Evolutionary conservation across 2,113 vertebrate genomes (phyloP).

Genomic region (Tricholaema leucomelas): DNA sequence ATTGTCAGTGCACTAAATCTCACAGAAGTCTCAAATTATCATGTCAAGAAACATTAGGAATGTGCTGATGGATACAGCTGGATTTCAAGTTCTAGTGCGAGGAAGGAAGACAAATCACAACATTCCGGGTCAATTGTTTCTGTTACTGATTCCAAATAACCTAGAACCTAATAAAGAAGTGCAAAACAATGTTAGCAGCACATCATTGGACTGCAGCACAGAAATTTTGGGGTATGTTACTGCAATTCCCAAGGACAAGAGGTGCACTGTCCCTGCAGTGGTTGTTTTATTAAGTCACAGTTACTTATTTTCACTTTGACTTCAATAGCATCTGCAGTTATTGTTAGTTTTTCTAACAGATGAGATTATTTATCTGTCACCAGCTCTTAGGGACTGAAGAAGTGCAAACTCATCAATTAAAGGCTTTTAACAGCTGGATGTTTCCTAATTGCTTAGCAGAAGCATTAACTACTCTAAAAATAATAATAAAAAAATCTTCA

Average conservation of each 20-base stretch:
- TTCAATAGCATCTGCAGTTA: background rate
- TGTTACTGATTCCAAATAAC: background rate
- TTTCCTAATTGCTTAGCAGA: constrained; percentile 29
- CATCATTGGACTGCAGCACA: background rate
- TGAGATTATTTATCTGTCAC: background rate
- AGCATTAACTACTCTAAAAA: background rate
- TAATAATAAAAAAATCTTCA: background rate
- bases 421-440: constrained; percentile 63
- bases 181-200: background rate
- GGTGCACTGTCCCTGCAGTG: background rate
- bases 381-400: background rate
- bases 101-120: background rate
- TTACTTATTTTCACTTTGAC: background rate
- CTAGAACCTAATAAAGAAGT: background rate
- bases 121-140: background rate
- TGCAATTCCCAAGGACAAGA: background rate
- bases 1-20: background rate
- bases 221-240: background rate
- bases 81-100: background rate
- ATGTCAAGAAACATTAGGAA: background rate
- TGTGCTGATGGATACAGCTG: background rate
- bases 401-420: constrained; percentile 40
- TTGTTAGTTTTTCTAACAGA: background rate
- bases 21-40: background rate
- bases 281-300: background rate